Base-by-base conservation (phyloP, 2,797 vertebrate species). In the Rhinophrynus dorsalis region DNA sequence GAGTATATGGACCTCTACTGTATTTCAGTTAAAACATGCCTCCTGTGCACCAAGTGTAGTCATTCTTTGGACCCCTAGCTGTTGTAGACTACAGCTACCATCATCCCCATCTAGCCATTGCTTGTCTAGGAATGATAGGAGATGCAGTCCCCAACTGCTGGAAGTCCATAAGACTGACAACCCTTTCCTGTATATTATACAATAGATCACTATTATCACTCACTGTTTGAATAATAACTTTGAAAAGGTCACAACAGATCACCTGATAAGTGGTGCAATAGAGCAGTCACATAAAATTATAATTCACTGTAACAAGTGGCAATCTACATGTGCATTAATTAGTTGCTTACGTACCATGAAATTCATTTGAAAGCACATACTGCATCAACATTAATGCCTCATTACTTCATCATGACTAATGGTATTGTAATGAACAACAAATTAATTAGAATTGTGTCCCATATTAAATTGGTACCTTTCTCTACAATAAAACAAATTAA, bases 371-470 rank as follows among this genome's bases (percentile, higher is more conserved):
- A 73, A 73, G 55, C 69, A 11, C 62, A 66, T 66, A 44, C 62
- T 73, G 69, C 54, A 73, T 73, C 69, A 51, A 72, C 68, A 60
- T 52, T 54, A 65, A 73, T 60, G 69, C 35, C 69, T 73, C 55
- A 66, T 73, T 73, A 73, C 61, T 54, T 73, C 62, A 66, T 73
- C 69, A 73, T 66, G 69, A 73, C 69, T 73, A 73, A 73, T 73
- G 69, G 62, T 59, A 73, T 73, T 73, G 69, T 73, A 66, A 73
- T 73, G 37, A 73, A 73, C 69, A 73, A 73, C 69, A 73, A 59
- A 73, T 73, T 73, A 59, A 73, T 73, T 66, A 59, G 69, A 55
- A 62, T 73, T 52, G 55, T 59, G 69, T 73, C 62, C 62, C 66
- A 52, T 73, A 73, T 73, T 66, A 73, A 44, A 73, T 60, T 54